These are phyloP conservation scores for Sylvilagus bachmani DNA, from an alignment of 2,113 vertebrate species.

Conservation along the genomic window DNA sequence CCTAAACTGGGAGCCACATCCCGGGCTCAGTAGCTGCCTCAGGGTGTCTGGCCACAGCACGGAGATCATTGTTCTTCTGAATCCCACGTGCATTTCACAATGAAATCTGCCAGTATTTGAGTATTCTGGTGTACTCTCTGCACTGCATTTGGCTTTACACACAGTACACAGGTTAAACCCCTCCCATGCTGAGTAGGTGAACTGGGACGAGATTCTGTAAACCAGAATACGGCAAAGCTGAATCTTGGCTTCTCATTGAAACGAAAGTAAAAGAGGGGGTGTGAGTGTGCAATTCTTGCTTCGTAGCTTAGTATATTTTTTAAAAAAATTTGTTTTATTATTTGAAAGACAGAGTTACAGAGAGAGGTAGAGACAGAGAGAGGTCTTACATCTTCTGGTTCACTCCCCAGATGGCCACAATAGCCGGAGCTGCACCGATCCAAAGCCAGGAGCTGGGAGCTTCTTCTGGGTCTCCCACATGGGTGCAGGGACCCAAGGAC, in stretches of 20 bases:
- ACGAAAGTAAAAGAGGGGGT: background rate
- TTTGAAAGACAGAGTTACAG: too few species aligned
- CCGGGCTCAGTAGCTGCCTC: background rate
- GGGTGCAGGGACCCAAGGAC: too few species aligned
- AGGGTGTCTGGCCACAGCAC: background rate
- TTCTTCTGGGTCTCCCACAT: too few species aligned
- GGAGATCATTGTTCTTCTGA: background rate
- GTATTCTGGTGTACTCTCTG: background rate
- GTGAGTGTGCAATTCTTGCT: background rate
- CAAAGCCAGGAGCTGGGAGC: too few species aligned
- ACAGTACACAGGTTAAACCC: background rate
- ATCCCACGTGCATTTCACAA: background rate
- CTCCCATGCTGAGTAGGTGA: background rate
- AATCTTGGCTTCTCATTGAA: constrained; percentile 36
- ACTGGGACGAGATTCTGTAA: constrained; percentile 1
- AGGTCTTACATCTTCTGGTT: too few species aligned
- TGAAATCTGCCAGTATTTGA: background rate
- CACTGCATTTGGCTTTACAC: background rate
- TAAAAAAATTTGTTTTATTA: too few species aligned
- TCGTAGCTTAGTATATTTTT: background rate
- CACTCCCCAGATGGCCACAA: too few species aligned
- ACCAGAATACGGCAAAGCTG: background rate
- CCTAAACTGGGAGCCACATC: background rate
- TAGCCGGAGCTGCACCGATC: too few species aligned
- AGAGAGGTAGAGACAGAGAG: too few species aligned